Evolutionary conservation across 2,888 invertebrate genomes (phyloP).

Genomic region (Stomorhina lunata): DNA sequence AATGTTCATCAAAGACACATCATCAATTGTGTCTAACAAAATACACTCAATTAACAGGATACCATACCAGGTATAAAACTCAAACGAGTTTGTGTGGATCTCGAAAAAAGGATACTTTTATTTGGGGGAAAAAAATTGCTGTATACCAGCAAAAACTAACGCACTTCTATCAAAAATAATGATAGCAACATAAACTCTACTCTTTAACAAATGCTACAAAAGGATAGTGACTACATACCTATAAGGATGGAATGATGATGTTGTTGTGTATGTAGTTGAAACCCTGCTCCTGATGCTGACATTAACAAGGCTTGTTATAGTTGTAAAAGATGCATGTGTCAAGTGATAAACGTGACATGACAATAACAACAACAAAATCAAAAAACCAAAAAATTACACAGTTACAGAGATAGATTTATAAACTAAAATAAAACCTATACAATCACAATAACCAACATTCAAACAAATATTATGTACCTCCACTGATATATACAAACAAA

Average conservation of each 20-base stretch:
- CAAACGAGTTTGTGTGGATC: not conserved
- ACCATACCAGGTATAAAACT: conserved; percentile 2
- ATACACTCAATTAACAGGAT: conserved; percentile 54
- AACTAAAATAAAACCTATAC: conserved; percentile 30
- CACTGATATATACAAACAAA: not conserved
- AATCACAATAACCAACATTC: not conserved
- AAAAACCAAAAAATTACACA: conserved; percentile 28
- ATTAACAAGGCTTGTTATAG: conserved; percentile 67
- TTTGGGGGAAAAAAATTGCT: not conserved
- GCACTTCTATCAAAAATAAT: conserved; percentile 26
- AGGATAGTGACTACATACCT: too few species aligned
- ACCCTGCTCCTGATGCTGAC: conserved; percentile 49
- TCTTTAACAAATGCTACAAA: conserved; percentile 22
- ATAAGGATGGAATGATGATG: not conserved
- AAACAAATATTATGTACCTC: not conserved
- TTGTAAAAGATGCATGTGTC: conserved; percentile 64
- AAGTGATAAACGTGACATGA: conserved; percentile 66
- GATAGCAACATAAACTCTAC: too few species aligned
- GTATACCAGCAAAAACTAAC: conserved; percentile 1
- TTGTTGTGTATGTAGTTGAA: conserved; percentile 6
- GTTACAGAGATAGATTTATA: conserved; percentile 49
- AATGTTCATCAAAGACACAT: conserved; percentile 49
- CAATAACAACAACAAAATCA: conserved; percentile 49
- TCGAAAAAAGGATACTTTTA: conserved; percentile 6
- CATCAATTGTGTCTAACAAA: conserved; percentile 54